phyloP scores from a whole-genome alignment of 2,888 invertebrate genomes.

The Anorthoa munda region DNA sequence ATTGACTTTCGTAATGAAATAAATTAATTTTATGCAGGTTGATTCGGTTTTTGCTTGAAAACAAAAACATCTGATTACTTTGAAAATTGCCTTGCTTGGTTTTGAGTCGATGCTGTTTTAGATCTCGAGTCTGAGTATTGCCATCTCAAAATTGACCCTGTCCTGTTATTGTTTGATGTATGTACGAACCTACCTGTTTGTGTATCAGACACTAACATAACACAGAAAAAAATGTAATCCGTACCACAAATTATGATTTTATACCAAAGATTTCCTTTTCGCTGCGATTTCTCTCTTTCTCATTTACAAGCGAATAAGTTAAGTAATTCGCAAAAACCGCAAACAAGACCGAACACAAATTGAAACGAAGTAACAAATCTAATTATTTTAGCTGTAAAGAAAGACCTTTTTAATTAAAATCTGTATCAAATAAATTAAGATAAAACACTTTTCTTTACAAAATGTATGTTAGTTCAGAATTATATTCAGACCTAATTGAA shows the following conservation, averaged over 20 bases:
- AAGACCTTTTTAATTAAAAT: constrained; percentile 46
- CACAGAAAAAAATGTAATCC: no score
- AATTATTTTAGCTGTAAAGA: constrained; percentile 32
- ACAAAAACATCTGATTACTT: neutral
- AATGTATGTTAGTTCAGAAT: constrained; percentile 22
- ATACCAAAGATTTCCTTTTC: no score
- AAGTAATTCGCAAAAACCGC: constrained; percentile 16
- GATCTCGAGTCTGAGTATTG: neutral
- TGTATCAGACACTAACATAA: no score
- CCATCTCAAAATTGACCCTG: neutral
- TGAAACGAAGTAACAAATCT: constrained; percentile 38
- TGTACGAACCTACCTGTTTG: no score
- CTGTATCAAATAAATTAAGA: constrained; percentile 21
- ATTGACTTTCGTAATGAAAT: constrained; percentile 29
- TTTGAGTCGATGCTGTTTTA: neutral
- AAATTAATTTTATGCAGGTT: constrained; percentile 12
- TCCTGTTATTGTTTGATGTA: neutral
- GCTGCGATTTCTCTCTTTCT: neutral
- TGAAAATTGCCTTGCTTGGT: neutral
- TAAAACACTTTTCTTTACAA: constrained; percentile 37
- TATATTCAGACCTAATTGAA: constrained; percentile 19
- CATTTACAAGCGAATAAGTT: neutral
- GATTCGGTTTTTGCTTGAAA: neutral
- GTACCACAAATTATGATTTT: no score
- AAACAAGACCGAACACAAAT: constrained; percentile 35